Conservation (phyloP, 2,113 vertebrate species). For the Sus scrofa region T2T-Sscrofa CM000813.6:125296001-125296500, state of each 20-base stretch:
- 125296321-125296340: background rate
- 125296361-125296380: background rate
- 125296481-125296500: background rate
- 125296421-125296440: background rate
- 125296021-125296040: no score
- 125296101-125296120: background rate
- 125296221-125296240: background rate
- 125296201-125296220: no score
- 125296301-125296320: background rate
- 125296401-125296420: background rate
- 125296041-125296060: fast-evolving
- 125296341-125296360: background rate
- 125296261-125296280: background rate
- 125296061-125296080: background rate
- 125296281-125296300: background rate
- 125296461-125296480: background rate
- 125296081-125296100: background rate
- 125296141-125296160: background rate
- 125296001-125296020: background rate
- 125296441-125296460: background rate
- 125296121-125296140: background rate
- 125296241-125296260: background rate
- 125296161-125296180: background rate
- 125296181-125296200: background rate
- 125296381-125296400: background rate